phyloP scores from a whole-genome alignment of 2,113 vertebrate genomes.

The Tragulus kanchil region DNA sequence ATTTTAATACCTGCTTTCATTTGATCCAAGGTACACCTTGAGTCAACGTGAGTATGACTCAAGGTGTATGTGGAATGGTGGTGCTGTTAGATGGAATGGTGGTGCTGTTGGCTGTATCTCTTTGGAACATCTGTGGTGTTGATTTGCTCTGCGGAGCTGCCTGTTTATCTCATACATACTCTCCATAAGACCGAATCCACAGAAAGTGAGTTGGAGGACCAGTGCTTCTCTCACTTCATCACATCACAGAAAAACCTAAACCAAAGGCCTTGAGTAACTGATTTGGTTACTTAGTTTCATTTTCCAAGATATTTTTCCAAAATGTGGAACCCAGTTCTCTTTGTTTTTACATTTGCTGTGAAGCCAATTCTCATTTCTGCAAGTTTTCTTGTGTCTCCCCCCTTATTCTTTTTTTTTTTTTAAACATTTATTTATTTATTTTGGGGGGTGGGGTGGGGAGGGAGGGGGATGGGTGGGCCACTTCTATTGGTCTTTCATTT shows the following conservation, averaged over 20 bases:
- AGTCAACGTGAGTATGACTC: no score
- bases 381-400: not conserved
- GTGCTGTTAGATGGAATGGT: not conserved
- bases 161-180: not conserved
- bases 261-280: not conserved
- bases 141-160: not conserved
- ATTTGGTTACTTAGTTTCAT: conserved; percentile 9
- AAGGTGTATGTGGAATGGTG: no score
- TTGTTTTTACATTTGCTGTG: conserved; percentile 21
- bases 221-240: not conserved
- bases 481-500: no score
- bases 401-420: not conserved
- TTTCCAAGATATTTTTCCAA: conserved; percentile 43
- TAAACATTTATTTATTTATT: no score
- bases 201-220: not conserved
- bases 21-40: conserved; percentile 38
- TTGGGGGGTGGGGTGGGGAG: no score
- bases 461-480: no score
- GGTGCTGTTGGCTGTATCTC: not conserved
- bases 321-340: conserved; percentile 16
- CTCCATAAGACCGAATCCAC: not conserved
- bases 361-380: conserved; percentile 1
- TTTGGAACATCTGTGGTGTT: not conserved
- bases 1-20: conserved; percentile 58
- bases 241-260: not conserved